Percentiles rank a stretch among this genome's conserved stretches.
Conservation (phyloP, 1,140 invertebrate species). For the Caenorhabditis inopinata region DNA sequence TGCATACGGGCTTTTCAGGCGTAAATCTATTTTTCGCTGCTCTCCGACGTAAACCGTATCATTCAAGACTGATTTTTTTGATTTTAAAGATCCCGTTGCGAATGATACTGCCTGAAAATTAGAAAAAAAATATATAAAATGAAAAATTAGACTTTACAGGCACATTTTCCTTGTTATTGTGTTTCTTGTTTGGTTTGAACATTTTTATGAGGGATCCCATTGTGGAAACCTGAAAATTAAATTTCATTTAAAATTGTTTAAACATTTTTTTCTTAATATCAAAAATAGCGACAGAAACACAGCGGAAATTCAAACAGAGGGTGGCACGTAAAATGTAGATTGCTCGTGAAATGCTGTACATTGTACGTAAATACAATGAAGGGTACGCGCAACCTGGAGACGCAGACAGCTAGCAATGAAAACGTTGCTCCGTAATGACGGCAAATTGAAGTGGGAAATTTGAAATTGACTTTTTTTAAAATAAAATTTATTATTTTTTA, state of each 20-base stretch:
- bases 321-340: background rate
- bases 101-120: background rate
- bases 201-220: conserved; percentile 3
- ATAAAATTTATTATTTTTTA: too few relatives aligned
- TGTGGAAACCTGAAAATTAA: background rate
- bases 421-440: too few relatives aligned
- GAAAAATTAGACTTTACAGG: background rate
- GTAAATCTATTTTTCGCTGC: conserved; percentile 1
- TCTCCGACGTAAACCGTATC: conserved; percentile 11
- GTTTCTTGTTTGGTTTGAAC: conserved; percentile 8
- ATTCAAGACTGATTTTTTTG: background rate
- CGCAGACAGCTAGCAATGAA: too few relatives aligned
- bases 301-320: background rate
- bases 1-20: conserved; percentile 14
- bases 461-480: too few relatives aligned
- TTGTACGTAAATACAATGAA: background rate
- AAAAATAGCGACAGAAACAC: background rate
- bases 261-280: too few relatives aligned
- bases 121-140: background rate
- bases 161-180: conserved; percentile 23
- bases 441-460: too few relatives aligned
- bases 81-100: background rate
- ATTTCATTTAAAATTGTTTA: too few relatives aligned
- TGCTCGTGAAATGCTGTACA: background rate
- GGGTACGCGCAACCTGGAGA: background rate